phyloP scores from a whole-genome alignment of 2,888 invertebrate genomes.

The Adelognathus sp. region DNA sequence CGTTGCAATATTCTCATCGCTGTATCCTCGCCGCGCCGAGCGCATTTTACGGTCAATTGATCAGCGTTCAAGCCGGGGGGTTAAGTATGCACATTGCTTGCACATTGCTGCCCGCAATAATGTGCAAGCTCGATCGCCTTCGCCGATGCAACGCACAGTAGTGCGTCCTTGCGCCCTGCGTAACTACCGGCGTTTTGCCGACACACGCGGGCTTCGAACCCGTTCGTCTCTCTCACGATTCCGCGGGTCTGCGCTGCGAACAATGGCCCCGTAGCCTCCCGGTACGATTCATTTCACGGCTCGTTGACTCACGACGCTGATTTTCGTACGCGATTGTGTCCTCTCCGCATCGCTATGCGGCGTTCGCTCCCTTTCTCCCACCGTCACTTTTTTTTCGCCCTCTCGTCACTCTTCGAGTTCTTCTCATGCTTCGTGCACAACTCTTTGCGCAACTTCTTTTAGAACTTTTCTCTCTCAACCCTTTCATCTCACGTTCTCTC shows the following conservation, averaged over 20 bases:
- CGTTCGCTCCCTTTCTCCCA: neutral
- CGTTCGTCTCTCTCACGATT: conserved; percentile 13
- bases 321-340: conserved; percentile 52
- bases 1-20: too few species aligned
- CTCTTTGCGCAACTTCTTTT: conserved; percentile 3
- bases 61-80: conserved; percentile 39
- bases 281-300: conserved; percentile 69
- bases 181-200: neutral
- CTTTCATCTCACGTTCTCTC: conserved; percentile 44
- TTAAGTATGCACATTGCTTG: conserved; percentile 46
- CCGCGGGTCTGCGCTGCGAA: conserved; percentile 44
- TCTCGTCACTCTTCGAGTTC: conserved; percentile 4
- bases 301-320: conserved; percentile 65
- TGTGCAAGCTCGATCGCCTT: neutral
- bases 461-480: conserved; percentile 26
- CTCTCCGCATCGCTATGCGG: neutral
- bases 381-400: neutral
- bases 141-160: conserved; percentile 13
- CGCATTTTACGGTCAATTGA: conserved; percentile 69
- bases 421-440: conserved; percentile 15
- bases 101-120: conserved; percentile 5
- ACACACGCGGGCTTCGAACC: conserved; percentile 1
- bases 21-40: too few species aligned
- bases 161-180: conserved; percentile 4
- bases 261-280: too few species aligned